Base-by-base conservation (phyloP, 2,797 vertebrate genomes). In the Lepilemur septentrionalis region DNA sequence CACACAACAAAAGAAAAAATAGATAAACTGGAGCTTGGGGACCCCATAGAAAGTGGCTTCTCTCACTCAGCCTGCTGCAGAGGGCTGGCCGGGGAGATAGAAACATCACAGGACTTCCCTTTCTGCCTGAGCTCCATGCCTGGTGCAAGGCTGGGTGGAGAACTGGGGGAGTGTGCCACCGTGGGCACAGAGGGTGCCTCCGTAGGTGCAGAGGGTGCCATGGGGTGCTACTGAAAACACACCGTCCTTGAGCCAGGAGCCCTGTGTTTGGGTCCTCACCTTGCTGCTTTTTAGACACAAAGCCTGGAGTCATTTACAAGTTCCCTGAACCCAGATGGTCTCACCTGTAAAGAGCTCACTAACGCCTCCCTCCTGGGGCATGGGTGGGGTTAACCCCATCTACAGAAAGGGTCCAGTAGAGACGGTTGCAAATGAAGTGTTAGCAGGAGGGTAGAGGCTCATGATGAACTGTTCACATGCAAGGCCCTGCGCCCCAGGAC, bases 141-240 rank as follows among this genome's bases (percentile, higher is more conserved):
- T 4, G 4, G 14, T 7, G 18, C 35, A 28, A 75, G 61, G 59
- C 67, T 35, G 17, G 46, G 22, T 50, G n/a, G 59, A 82, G 43
- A 41, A 41, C 1, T 0, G 5, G 65, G 73, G 78, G 83, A 55
- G 23, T 20, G 18, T 1, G 65, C 18, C 13, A 22, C 14, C 3
- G 0, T 0, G 1, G 30, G 69, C 1, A n/a, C 55, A 0, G 0
- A 0, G 11, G 17, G 28, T 28, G 23, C 41, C 50, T 30, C 50
- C 30, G 8, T 57, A 28, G 41, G 32, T 5, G 30, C 32, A 14
- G 4, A 76, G 4, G 22, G 61, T 48, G 52, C 46, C 3, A 1
- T 7, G 35, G 75, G 28, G 28, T 18, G 57, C 84, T 28, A 10
- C 1, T 20, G n/a, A 4, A 65, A 65, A 72, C 52, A 43, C 32